These are phyloP conservation scores for Drosophila austrosaltans DNA, from an alignment of 2,888 invertebrate species.

Conservation along the genomic window DNA sequence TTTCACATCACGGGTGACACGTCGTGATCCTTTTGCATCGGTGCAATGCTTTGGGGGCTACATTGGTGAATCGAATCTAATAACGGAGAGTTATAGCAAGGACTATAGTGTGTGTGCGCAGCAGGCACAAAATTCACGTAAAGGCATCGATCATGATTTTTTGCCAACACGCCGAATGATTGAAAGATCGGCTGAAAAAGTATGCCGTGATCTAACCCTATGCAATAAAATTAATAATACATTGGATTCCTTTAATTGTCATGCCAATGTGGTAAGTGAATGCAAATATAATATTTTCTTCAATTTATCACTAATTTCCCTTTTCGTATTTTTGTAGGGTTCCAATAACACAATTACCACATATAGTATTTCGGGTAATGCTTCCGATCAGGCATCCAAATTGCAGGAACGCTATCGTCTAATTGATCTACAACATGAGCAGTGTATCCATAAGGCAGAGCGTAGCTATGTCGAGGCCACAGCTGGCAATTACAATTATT, in stretches of 20 bases:
- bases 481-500: conserved; percentile 71
- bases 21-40: conserved; percentile 65
- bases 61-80: conserved; percentile 65
- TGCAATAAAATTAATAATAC: conserved; percentile 63
- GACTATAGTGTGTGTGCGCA: conserved; percentile 59
- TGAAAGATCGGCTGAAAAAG: conserved; percentile 43
- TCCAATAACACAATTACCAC: conserved; percentile 73
- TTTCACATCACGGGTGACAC: conserved; percentile 65
- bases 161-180: conserved; percentile 56
- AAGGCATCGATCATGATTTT: conserved; percentile 64
- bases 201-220: conserved; percentile 55
- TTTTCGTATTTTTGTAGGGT: conserved; percentile 55
- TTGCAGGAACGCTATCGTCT: conserved; percentile 75
- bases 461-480: conserved; percentile 70
- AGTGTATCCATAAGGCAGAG: conserved; percentile 69
- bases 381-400: conserved; percentile 66
- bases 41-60: conserved; percentile 75
- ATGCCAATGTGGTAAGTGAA: conserved; percentile 69
- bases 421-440: conserved; percentile 70
- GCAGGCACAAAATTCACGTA: conserved; percentile 55
- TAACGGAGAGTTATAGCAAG: conserved; percentile 64
- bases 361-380: conserved; percentile 79
- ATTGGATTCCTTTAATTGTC: conserved; percentile 70
- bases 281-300: neutral
- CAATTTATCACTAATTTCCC: neutral